Conservation (phyloP, 2,113 vertebrate species). For the Dissostichus mawsoni region DNA sequence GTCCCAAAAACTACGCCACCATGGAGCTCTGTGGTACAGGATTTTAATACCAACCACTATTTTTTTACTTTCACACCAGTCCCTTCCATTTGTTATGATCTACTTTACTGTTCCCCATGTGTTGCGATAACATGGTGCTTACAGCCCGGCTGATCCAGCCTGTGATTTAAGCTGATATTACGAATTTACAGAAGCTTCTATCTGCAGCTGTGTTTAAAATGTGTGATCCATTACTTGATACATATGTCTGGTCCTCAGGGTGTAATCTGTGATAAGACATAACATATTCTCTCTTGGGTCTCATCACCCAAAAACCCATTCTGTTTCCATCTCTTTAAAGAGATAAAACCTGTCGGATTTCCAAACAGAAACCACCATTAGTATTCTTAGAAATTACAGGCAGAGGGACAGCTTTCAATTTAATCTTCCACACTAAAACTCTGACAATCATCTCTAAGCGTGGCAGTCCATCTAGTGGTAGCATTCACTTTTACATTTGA, state of each 20-base stretch:
- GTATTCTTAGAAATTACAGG: slow-evolving; percentile 34
- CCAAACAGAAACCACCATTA: slow-evolving; percentile 36
- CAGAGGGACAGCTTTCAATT: slow-evolving; percentile 16
- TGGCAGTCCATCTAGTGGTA: slow-evolving; percentile 66
- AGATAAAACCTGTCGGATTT: slow-evolving; percentile 45
- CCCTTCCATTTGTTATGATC: not conserved
- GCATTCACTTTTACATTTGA: slow-evolving; percentile 50
- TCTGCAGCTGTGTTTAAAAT: slow-evolving; percentile 24
- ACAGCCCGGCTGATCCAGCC: slow-evolving; percentile 28
- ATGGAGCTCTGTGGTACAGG: not conserved
- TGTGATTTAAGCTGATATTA: slow-evolving; percentile 47
- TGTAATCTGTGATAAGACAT: slow-evolving; percentile 44
- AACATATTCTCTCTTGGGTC: slow-evolving; percentile 39
- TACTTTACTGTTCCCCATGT: not conserved
- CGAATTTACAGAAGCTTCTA: slow-evolving; percentile 18
- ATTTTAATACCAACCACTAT: slow-evolving; percentile 4
- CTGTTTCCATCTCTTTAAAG: slow-evolving; percentile 37
- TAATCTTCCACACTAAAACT: slow-evolving; percentile 39
- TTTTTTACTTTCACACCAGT: not conserved
- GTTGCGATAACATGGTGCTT: slow-evolving; percentile 44
- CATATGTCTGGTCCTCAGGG: slow-evolving; percentile 40
- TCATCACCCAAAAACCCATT: slow-evolving; percentile 30
- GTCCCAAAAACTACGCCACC: not conserved
- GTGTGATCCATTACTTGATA: slow-evolving; percentile 54
- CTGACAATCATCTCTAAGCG: slow-evolving; percentile 49